Base-by-base conservation (phyloP, 2,888 invertebrate species). In the Willowsia nigromaculata region DNA sequence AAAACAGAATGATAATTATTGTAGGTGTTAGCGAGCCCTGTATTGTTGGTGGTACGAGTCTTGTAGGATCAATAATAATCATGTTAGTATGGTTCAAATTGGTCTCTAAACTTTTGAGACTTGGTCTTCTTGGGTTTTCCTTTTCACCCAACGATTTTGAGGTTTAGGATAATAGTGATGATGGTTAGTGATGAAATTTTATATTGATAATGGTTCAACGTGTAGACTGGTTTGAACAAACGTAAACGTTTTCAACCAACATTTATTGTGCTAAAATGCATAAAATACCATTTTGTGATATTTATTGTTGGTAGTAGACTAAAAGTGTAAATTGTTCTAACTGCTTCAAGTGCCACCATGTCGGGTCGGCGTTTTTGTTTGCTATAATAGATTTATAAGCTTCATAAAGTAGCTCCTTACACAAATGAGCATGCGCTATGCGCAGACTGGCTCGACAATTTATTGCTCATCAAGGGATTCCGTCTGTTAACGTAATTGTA, bases 281-380 rank as follows among this genome's bases (percentile, higher is more conserved):
- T 25, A 47, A n/a, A n/a, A n/a, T n/a, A n/a, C n/a, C n/a, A n/a
- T n/a, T 56, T 65, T 87, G 59, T 50, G 43, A n/a, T 53, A 65
- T 56, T 65, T 87, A 71, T 68, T 53, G 43, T n/a, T n/a, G n/a
- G n/a, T n/a, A n/a, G n/a, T n/a, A n/a, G n/a, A n/a, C n/a, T 7
- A 50, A n/a, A 22, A 40, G 81, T 68, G 81, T 81, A 71, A 87
- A 87, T 87, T 88, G 83, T 76, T 82, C 88, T 83, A 82, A 88
- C 74, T 83, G 65, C 47, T 25, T 59, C 50, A 83, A 76, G 82
- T 88, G 83, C 83, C 88, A 88, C 76, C 62, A 62, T 83, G 76
- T 37, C 83, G 74, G 81, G 43, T 11, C 83, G 88, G 88, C 83
- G 56, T 25, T 25, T 27, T 68, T 50, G 62, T 80, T 43, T 5